Percentiles rank a stretch among this genome's conserved stretches.
Evolutionary conservation across 2,888 invertebrate species (phyloP).

Genomic region (Crepidodera aurea): DNA sequence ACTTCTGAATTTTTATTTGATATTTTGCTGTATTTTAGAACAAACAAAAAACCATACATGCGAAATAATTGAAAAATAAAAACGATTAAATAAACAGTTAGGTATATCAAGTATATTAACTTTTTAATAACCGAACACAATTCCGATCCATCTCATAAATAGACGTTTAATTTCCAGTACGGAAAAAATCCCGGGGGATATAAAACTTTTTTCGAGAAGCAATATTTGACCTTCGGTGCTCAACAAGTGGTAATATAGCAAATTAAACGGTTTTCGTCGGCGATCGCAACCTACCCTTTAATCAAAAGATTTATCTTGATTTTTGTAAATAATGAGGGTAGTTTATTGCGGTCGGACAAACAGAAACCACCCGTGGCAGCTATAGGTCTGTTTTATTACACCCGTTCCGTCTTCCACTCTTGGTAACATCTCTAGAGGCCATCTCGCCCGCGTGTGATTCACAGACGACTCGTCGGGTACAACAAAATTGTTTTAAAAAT

Average conservation of each 20-base stretch:
- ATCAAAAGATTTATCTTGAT: slow-evolving; percentile 37
- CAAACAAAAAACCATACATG: no score
- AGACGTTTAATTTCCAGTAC: no score
- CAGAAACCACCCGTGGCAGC: slow-evolving; percentile 36
- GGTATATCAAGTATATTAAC: no score
- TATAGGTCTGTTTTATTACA: slow-evolving; percentile 37
- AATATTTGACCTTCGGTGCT: slow-evolving; percentile 3
- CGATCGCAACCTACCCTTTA: slow-evolving; percentile 16
- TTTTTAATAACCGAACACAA: no score
- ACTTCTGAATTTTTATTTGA: no score
- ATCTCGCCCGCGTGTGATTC: slow-evolving; percentile 9
- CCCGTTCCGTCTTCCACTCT: slow-evolving; percentile 30
- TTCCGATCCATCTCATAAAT: no score
- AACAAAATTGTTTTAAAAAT: no score
- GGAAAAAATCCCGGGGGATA: no score
- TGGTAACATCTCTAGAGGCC: slow-evolving; percentile 31
- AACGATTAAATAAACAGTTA: no score
- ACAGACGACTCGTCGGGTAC: neutral
- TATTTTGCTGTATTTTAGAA: no score
- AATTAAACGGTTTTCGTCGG: slow-evolving; percentile 13
- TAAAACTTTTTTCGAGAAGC: neutral
- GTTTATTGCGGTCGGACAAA: slow-evolving; percentile 38
- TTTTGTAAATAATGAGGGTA: slow-evolving; percentile 37
- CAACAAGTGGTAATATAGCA: slow-evolving; percentile 24
- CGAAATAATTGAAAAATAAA: no score